Base-by-base conservation (phyloP, 2,113 vertebrate genomes). In the Felis catus region DNA sequence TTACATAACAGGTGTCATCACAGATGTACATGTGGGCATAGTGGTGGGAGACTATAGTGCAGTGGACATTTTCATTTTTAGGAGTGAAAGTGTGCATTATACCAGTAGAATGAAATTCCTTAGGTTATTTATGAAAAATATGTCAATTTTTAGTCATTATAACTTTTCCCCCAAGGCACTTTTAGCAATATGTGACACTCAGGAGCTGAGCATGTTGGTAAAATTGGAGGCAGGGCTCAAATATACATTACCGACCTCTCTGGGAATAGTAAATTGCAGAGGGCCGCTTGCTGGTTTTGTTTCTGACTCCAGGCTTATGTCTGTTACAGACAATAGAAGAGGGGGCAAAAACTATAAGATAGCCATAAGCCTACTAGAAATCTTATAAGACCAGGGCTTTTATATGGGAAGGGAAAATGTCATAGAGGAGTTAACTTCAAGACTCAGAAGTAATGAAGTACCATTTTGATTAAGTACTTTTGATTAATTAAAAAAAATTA, bases 171-270 rank as follows among this genome's bases (percentile, higher is more conserved):
- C 27, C 10, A 89, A 82, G 66, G 36, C 19, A 66, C 66, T 74
- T 90, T 92, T 84, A 87, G n/a, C 78, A 92, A 83, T 91, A 63
- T 31, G 14, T 82, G 21, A 51, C 13, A 82, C 41, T 58, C 7
- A 41, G 15, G 74, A 83, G 18, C 68, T 83, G 27, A 90, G 39
- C 19, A 39, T 87, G 39, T 68, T 87, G 61, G 13, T 78, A 90
- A 83, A 96, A 96, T 55, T 66, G 8, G n/a, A 61, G 31, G 3
- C 3, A 63, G 78, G 10, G 16, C 19, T 90, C 15, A 87, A 73
- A 80, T 94, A 80, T 68, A 78, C 33, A 16, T 83, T 92, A 68
- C 14, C 68, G 45, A 96, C n/a, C 8, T 97, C 11, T 94, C 68
- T 74, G 33, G 39, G 11, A 96, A 92, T 7, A 53, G 14, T 68